Evolutionary conservation across 1,140 invertebrate genomes (phyloP), one percentile per base, ranked within the genome.

Genomic region (Paralvinella palmiformis): DNA sequence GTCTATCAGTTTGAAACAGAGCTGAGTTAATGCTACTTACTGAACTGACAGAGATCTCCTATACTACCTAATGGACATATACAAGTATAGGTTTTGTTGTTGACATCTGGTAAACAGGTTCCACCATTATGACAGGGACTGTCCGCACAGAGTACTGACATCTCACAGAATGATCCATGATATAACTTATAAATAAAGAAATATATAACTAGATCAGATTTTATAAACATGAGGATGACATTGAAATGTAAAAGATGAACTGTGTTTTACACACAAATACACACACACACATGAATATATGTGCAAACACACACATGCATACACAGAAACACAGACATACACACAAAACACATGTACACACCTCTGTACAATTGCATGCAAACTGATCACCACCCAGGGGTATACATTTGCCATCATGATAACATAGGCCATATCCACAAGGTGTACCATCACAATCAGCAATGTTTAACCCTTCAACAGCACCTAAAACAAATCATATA

Each of bases 331-430:
- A 22, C 27, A 3, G 45, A 13, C 13, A 20, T n/a, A 52, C 6
- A n/a, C 10, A 22, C 31, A n/a, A 52, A 22, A 52, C 17, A 27
- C 31, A 37, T 10, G 20, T 4, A 59, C 58, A n/a, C 24, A 63
- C 62, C 62, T 63, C 35, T 3, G 62, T 63, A 32, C 62, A 63
- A n/a, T 32, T 7, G 32, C 62, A 63, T 1, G 36, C 36, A 31
- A 57, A 56, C 15, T 22, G 22, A n/a, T n/a, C n/a, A 24, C 36
- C 33, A 36, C 33, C 62, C 48, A 58, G 32, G 22, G 17, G 17
- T 15, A n/a, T 29, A 57, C 62, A 63, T 13, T 5, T 63, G 17
- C 50, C 62, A 10, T 37, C 53, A 57, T 63, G 22, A 24, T 60
- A n/a, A 48, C 53, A 63, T 4, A 22, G 57, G 55, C 15, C 1